Evolutionary conservation across 2,113 vertebrate species (phyloP), one percentile per base, ranked within the genome.

Genomic region (Maccullochella peelii): DNA sequence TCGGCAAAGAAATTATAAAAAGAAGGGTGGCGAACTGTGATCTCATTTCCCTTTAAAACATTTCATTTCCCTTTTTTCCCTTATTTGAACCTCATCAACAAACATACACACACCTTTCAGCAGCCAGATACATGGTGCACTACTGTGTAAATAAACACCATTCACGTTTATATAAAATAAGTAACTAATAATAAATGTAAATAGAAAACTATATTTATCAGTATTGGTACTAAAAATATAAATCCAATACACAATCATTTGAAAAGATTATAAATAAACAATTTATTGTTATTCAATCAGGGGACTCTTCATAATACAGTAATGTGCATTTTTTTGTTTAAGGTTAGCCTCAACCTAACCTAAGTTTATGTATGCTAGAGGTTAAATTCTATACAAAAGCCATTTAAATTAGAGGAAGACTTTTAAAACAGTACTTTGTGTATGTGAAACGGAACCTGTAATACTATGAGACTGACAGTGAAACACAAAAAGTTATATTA

Each of bases 1-100:
- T 36, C 2, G 9, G 11, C 42, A 11, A 16, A 47, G 8, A 27
- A 50, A 16, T 47, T 14, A 33, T 14, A 47, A 47, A 47, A 47
- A 47, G 44, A 4, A 3, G 25, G 1, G 5, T 27, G 55, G 5
- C 1, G 5, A 54, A 50, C 3, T 20, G 4, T 5, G 0, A 0
- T 8, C 2, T 50, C 14, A 65, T 25, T 76, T 63, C 30, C 57
- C 23, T 65, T 38, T 52, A 6, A 38, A 15, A 58, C 4, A 0
- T 59, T 42, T 42, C 23, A 57, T 25, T 72, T 72, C 70, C 14
- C 36, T 16, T 25, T 59, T 58, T 33, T 49, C 1, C 12, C 12
- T 66, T 67, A 27, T 18, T 4, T 15, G 9, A 21, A 36, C 59
- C 30, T 2, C 18, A 59, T 21, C 3, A 36, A 36, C 18, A 36